Evolutionary conservation across 1,140 invertebrate genomes (phyloP), one percentile per base, ranked within the genome.

Genomic region (Drosophila aff.): DNA sequence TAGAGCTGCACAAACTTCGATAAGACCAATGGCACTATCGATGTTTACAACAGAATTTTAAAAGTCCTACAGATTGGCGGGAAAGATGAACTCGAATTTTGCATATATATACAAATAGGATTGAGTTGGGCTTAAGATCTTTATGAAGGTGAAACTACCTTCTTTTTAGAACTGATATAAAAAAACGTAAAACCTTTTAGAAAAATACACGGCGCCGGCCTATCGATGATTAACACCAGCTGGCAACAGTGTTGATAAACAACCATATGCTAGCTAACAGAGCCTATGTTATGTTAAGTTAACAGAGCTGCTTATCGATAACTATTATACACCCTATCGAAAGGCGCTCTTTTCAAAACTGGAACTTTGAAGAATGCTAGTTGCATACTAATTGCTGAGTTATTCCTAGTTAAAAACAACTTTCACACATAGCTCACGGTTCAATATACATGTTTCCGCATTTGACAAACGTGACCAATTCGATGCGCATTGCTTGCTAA

Each of bases 381-480:
- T 36, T 23, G 53, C 33, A 66, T 60, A 33, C 28, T 68, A 26
- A 69, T 43, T 50, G 13, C 23, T 31, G 2, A 26, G 36, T 10
- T 65, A 65, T 31, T 21, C 26, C 18, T 18, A 16, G 36, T 33
- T 33, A 36, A 67, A 43, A 71, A 44, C 47, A 53, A 55, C 67
- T 71, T 53, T 67, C 63, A 52, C 43, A 23, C 3, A 44, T 66
- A 21, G 5, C 5, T 38, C 18, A 23, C 8, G 9, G 31, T 40
- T n/a, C 21, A 23, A 40, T 23, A 23, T 38, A 16, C 3, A 36
- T 50, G 28, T 28, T 63, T 63, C 8, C 41, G 53, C 55, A 52
- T 58, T 38, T 16, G 16, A 38, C 55, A 85, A 79, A 72, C 75
- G 79, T 87, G 59, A 79, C 11, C 71, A 65, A 78, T 68, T 75